Evolutionary conservation across 2,113 vertebrate species (phyloP).

Genomic region (Alethe diademata): DNA sequence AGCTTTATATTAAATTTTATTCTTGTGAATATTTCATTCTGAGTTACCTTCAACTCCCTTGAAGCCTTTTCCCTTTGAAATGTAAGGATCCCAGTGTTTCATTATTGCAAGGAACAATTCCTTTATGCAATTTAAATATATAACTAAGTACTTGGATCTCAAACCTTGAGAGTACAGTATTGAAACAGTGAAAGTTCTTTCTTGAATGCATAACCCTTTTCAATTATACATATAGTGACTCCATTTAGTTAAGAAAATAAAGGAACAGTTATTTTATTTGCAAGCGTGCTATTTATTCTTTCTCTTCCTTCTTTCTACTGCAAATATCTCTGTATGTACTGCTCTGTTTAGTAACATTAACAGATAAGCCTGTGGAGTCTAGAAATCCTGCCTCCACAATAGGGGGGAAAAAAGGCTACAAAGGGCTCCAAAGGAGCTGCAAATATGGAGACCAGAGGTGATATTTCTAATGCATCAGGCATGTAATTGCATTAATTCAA

Average conservation of each 20-base stretch:
- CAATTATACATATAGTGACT: background rate
- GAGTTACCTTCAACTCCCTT: background rate
- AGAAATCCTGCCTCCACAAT: background rate
- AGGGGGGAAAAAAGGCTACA: background rate
- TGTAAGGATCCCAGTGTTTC: background rate
- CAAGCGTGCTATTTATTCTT: conserved; percentile 24
- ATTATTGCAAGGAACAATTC: conserved; percentile 4
- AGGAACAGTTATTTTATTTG: conserved; percentile 46
- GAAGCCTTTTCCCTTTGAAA: background rate
- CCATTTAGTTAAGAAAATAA: conserved; percentile 51
- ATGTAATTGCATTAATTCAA: conserved; percentile 46
- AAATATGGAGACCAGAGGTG: background rate
- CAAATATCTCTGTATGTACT: background rate
- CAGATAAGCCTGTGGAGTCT: background rate
- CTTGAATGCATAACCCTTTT: background rate
- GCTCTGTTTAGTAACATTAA: background rate
- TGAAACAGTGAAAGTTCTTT: background rate
- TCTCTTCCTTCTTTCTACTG: background rate
- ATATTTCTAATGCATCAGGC: background rate
- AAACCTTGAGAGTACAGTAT: background rate
- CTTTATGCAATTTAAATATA: background rate
- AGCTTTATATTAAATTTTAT: conserved; percentile 2
- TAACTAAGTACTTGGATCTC: background rate
- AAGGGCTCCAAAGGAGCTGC: conserved; percentile 4
- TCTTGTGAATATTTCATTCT: background rate